Evolutionary conservation across 2,888 invertebrate genomes (phyloP).

Genomic region (Cephus pulcher): DNA sequence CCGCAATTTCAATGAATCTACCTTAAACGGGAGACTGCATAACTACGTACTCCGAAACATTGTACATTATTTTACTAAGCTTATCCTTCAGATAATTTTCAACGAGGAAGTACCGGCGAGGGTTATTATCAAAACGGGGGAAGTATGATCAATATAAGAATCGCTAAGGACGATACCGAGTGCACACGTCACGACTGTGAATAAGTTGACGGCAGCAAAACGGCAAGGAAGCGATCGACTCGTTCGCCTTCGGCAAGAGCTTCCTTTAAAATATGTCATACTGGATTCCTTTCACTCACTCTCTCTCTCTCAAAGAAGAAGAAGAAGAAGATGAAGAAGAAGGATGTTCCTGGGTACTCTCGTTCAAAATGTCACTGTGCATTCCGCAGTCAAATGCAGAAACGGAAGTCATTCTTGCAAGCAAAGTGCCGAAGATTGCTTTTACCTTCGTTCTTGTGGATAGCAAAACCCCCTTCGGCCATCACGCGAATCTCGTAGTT

Average conservation of each 20-base stretch:
- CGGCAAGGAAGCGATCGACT: neutral
- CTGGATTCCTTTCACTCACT: too few relatives aligned
- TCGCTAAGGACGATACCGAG: too few relatives aligned
- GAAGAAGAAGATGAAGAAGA: too few relatives aligned
- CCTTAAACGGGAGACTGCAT: conserved; percentile 22
- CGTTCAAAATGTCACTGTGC: neutral
- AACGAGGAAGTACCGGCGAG: conserved; percentile 11
- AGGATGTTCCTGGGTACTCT: too few relatives aligned
- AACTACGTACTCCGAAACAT: neutral
- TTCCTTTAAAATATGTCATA: neutral
- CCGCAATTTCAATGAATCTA: conserved; percentile 38
- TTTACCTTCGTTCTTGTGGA: conserved; percentile 21
- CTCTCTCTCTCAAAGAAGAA: too few relatives aligned
- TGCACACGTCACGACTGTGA: too few relatives aligned
- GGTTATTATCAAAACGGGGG: too few relatives aligned
- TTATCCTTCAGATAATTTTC: conserved; percentile 35
- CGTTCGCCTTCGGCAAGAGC: neutral
- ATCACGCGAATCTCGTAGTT: conserved; percentile 14
- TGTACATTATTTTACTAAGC: conserved; percentile 31
- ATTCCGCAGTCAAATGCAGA: conserved; percentile 29
- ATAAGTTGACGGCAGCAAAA: too few relatives aligned
- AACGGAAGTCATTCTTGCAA: conserved; percentile 35
- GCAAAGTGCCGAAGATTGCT: conserved; percentile 33
- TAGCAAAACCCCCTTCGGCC: too few relatives aligned
- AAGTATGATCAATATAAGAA: too few relatives aligned